Base-by-base conservation (phyloP, 1,140 invertebrate species). In the Psilanteris sp. region DNA sequence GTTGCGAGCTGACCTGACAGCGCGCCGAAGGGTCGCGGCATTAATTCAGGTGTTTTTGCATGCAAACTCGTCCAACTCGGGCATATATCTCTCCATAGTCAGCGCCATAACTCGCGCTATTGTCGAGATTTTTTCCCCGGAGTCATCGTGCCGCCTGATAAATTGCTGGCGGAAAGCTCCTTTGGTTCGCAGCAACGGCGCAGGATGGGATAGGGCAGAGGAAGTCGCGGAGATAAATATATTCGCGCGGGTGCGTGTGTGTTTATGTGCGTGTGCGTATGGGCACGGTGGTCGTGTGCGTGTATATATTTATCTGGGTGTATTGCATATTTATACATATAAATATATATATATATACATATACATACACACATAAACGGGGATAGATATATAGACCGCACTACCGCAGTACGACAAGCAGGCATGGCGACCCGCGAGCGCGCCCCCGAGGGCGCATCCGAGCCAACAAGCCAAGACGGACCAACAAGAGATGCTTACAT, bases 321-420 rank as follows among this genome's bases (percentile, higher is more conserved):
- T 2, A 16, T 34, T 44, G 8, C 1, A 16, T 9, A 29, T 29
- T 29, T 26, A 43, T 20, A 43, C 14, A 14, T 29, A 13, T 43
- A 9, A 9, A 34, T 14, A 22, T 7, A n/a, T 34, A 34, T 24
- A 57, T 13, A 57, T 13, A 27, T 4, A 0, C 4, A 22, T 11
- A 13, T 11, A 15, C 36, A 16, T 15, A 18, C 36, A 16, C 24
- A 18, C 34, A 26, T 18, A 39, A 22, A 29, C 13, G n/a, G 7
- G 1, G 24, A 8, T 4, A 26, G 3, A 26, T 26, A 26, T 41
- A 66, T 52, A 66, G 44, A 9, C 26, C 43, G 32, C 24, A 43
- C 5, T 64, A 64, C 59, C 37, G 59, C 59, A 64, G 59, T 52
- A 52, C 36, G 59, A 50, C 59, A 64, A 24, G n/a, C 36, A 52